Evolutionary conservation across 1,140 invertebrate genomes (phyloP), one percentile per base, ranked within the genome.

Genomic region (Archivesica marissinica): DNA sequence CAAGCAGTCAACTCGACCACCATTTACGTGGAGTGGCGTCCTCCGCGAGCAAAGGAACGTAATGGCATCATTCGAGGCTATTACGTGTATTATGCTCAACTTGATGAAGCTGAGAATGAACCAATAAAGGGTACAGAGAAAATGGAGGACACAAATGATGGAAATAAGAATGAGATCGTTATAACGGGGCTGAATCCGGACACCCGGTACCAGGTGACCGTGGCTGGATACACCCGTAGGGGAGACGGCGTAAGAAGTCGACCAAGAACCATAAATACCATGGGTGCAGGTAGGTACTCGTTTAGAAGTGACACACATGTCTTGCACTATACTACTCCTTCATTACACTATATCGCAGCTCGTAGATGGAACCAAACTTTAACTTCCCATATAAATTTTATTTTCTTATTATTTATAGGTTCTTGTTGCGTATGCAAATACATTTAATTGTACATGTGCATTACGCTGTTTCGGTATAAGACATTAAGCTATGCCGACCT

Each of bases 21-120:
- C 6, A 96, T 99, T 88, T 96, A 96, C 90, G 98, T 99, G 11
- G 95, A 96, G 64, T 99, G 98, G 98, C 96, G 97, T 91, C 97
- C 97, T 0, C 98, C 98, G 0, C 95, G 95, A 72, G 96, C 97
- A 84, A 97, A 97, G 91, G 97, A 99, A 88, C 96, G 97, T 82
- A 98, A 99, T 94, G 98, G 98, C n/a, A 96, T 99, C 70, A 99
- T 99, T 88, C 96, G 98, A 41, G 98, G 98, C 2, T 99, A 99
- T 94, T 98, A 99, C 91, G 97, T 99, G 70, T 97, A 99, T 92
- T 98, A 99, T 95, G 89, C 89, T 28, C 88, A 89, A 38, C 83
- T 91, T 3, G 86, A 92, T 84, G 88, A 88, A 6, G 90, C 89
- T 74, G 90, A 88, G 66, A 44, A 83, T 54, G 87, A 89, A 20